Evolutionary conservation across 2,113 vertebrate species (phyloP), one percentile per base, ranked within the genome.

Genomic region (Oncorhynchus nerka): DNA sequence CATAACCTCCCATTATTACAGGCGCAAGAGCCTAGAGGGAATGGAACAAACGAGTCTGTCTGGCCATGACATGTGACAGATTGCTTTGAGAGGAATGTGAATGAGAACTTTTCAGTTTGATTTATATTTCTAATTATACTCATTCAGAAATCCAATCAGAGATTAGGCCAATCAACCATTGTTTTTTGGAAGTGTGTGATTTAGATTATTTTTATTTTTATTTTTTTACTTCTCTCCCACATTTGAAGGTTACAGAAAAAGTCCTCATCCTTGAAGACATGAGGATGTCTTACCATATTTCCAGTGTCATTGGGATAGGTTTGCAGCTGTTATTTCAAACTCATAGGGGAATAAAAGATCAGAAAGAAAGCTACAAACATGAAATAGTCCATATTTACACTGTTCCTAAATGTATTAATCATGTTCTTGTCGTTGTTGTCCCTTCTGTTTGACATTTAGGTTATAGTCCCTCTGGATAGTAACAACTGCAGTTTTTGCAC

Each of bases 91-190:
- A 72, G 30, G 71, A 73, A 78, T 72, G 59, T 66, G 59, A 77
- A 77, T 77, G 19, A 77, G 51, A 70, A 51, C 34, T 70, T 76
- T 57, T 72, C 62, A 68, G 65, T 78, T 68, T 78, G 48, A 78
- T 73, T 68, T 72, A 73, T 78, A 45, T 45, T 78, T 73, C 28
- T 73, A 78, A 68, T 73, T 68, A 78, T 69, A 68, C 22, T 71
- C 49, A 74, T 73, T 74, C 45, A 51, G 28, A 24, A 78, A 67
- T 68, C 48, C 61, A 68, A 45, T 73, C 61, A 69, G 64, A 74
- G 34, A 45, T 59, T 61, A 57, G 68, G 64, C 73, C 30, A 68
- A 69, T 78, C 71, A 68, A 61, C 20, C 45, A 62, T 67, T 39
- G 49, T 78, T 73, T 78, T 73, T 65, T 68, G 39, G 62, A 28